These are phyloP conservation scores for Spodoptera frugiperda DNA, from an alignment of 1,140 invertebrate genomes.

Conservation along the genomic window DNA sequence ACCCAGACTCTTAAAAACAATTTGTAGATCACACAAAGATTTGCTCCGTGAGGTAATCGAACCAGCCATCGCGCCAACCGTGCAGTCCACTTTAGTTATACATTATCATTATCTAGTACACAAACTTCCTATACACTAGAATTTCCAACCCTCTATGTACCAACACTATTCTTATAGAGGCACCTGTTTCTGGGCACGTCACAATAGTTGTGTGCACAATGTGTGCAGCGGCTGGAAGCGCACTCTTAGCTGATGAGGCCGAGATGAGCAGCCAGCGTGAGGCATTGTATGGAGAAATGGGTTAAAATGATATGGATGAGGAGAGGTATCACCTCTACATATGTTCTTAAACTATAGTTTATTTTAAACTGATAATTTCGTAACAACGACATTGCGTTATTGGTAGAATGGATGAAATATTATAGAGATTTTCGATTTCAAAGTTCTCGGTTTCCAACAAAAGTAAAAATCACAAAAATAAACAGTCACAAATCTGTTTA, in stretches of 20 bases:
- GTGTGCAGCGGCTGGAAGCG: slow-evolving; percentile 57
- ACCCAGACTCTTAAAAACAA: too few relatives aligned
- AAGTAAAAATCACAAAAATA: slow-evolving; percentile 14
- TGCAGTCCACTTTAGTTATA: too few relatives aligned
- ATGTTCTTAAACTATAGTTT: too few relatives aligned
- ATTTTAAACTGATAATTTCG: too few relatives aligned
- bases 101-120: too few relatives aligned
- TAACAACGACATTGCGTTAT: too few relatives aligned
- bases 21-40: too few relatives aligned
- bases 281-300: slow-evolving; percentile 13
- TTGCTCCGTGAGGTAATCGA: too few relatives aligned
- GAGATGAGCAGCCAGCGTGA: slow-evolving; percentile 34
- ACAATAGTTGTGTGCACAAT: slow-evolving; percentile 57
- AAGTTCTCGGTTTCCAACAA: too few relatives aligned
- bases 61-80: too few relatives aligned
- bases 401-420: too few relatives aligned
- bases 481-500: slow-evolving; percentile 46
- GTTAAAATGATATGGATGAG: slow-evolving; percentile 14
- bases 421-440: too few relatives aligned
- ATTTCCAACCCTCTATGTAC: background rate
- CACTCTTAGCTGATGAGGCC: slow-evolving; percentile 60
- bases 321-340: background rate
- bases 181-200: slow-evolving; percentile 38
- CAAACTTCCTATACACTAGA: background rate
- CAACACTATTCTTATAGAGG: slow-evolving; percentile 5